phyloP scores from a whole-genome alignment of 2,113 vertebrate species.

The Nothobranchius furzeri region DNA sequence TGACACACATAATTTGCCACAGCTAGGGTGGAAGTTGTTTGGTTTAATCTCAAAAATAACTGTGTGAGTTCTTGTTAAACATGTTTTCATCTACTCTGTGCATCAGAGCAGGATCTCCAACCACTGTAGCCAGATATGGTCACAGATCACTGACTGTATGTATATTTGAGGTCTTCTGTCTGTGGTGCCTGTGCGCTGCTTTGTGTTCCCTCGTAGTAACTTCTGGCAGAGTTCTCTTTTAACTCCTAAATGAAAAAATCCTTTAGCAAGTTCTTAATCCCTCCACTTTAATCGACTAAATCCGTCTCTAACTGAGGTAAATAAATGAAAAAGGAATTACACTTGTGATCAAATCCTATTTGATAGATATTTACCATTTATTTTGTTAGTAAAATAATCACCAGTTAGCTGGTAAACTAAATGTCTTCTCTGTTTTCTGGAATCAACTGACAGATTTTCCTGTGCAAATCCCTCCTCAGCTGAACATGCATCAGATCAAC shows the following conservation, averaged over 20 bases:
- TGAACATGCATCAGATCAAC: too few species aligned
- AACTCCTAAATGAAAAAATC: background rate
- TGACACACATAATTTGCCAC: too few species aligned
- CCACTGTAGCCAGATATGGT: background rate
- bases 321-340: too few species aligned
- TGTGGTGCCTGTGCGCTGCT: background rate
- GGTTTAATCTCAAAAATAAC: background rate
- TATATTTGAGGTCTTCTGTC: background rate
- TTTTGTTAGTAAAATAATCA: too few species aligned
- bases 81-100: background rate
- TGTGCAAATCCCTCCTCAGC: too few species aligned
- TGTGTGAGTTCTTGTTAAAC: background rate
- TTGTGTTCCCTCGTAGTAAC: background rate
- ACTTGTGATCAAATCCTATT: too few species aligned
- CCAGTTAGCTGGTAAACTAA: too few species aligned
- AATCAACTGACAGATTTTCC: too few species aligned
- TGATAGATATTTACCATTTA: too few species aligned
- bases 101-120: slow-evolving; percentile 2
- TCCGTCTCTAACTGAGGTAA: too few species aligned
- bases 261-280: background rate
- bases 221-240: background rate
- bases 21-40: background rate
- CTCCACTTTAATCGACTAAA: too few species aligned
- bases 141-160: background rate
- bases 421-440: too few species aligned